phyloP scores from a whole-genome alignment of 2,888 invertebrate species.

The Hyles lineata region DNA sequence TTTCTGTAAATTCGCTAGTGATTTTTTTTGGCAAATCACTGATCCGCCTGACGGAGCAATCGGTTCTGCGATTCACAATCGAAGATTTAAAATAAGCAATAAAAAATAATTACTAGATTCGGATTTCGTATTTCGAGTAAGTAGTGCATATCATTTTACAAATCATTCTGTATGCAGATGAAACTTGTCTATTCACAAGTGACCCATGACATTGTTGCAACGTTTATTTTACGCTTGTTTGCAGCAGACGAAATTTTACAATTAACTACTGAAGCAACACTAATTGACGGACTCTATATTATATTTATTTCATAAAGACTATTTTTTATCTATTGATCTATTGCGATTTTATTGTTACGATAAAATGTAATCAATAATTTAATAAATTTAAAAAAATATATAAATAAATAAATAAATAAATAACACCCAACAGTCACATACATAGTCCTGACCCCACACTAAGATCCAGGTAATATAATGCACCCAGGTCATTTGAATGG shows the following conservation, averaged over 20 bases:
- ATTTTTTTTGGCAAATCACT: conserved; percentile 66
- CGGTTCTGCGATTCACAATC: conserved; percentile 67
- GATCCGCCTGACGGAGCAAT: conserved; percentile 66
- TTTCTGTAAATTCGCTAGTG: conserved; percentile 55
- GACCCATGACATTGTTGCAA: conserved; percentile 55
- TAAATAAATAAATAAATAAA: no score
- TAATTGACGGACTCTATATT: conserved; percentile 31
- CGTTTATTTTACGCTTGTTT: conserved; percentile 57
- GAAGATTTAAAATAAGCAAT: conserved; percentile 54
- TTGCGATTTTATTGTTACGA: conserved; percentile 40
- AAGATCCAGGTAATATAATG: no score
- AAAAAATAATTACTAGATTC: conserved; percentile 60
- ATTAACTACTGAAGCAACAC: conserved; percentile 49
- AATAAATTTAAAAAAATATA: conserved; percentile 28
- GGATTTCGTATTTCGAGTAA: conserved; percentile 66
- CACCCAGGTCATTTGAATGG: not conserved
- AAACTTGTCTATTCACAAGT: conserved; percentile 51
- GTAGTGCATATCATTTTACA: conserved; percentile 68
- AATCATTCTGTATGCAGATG: conserved; percentile 61
- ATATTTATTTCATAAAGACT: conserved; percentile 44
- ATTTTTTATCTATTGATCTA: conserved; percentile 40
- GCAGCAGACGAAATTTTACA: conserved; percentile 48
- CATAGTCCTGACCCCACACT: no score
- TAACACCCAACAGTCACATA: no score
- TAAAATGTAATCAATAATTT: conserved; percentile 34